phyloP scores from a whole-genome alignment of 2,797 vertebrate genomes.

The Xiphophorus birchmanni region DNA sequence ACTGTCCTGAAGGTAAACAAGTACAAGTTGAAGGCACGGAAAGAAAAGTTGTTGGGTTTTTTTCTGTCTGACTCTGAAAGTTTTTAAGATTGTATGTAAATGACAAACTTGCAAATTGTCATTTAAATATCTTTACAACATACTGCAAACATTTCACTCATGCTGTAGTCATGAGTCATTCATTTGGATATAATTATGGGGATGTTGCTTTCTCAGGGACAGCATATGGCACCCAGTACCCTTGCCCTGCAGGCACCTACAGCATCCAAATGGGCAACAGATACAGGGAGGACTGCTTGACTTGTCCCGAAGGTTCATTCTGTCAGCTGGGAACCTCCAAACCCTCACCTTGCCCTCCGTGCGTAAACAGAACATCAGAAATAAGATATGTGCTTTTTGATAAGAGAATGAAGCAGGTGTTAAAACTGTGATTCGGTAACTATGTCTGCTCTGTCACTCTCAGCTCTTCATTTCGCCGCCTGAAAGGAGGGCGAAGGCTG shows the following conservation, averaged over 20 bases:
- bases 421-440: conserved; percentile 21
- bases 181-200: conserved; percentile 35
- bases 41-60: not conserved
- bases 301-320: conserved; percentile 87
- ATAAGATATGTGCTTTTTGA: conserved; percentile 1
- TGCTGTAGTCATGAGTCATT: conserved; percentile 41
- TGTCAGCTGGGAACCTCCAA: conserved; percentile 87
- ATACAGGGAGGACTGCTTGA: conserved; percentile 79
- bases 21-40: not conserved
- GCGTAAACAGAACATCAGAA: conserved; percentile 75
- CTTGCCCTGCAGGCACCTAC: conserved; percentile 86
- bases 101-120: not conserved
- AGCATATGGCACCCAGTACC: conserved; percentile 84
- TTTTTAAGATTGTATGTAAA: not conserved
- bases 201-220: conserved; percentile 79
- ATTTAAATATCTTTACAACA: not conserved
- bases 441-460: conserved; percentile 39
- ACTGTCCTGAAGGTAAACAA: conserved; percentile 85
- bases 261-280: conserved; percentile 84
- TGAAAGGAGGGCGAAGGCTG: conserved; percentile 75
- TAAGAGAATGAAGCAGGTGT: not conserved
- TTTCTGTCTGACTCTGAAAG: not conserved
- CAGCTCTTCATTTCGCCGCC: conserved; percentile 83
- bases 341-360: conserved; percentile 86
- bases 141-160: not conserved